phyloP scores from a whole-genome alignment of 2,797 vertebrate species.

The Dallia pectoralis region DNA sequence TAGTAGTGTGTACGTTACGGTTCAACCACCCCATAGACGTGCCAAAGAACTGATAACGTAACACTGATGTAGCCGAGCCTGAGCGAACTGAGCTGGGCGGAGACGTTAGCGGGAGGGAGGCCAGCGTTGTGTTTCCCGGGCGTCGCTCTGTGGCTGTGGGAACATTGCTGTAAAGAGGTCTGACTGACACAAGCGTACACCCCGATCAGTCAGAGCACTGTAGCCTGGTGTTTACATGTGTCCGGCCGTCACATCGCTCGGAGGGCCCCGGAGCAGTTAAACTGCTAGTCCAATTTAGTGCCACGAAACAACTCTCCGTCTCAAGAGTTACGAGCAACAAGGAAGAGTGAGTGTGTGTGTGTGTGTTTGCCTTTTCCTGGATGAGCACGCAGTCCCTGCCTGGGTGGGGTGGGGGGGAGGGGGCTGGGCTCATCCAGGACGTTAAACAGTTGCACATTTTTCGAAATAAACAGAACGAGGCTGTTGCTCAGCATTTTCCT shows the following conservation, averaged over 20 bases:
- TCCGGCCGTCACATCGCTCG: constrained; percentile 49
- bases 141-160: constrained; percentile 60
- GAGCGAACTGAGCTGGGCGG: neutral
- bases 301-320: constrained; percentile 62
- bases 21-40: too few relatives aligned
- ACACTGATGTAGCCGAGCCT: too few relatives aligned
- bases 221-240: constrained; percentile 65
- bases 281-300: constrained; percentile 61
- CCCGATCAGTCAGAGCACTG: constrained; percentile 67
- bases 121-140: constrained; percentile 56
- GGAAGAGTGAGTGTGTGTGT: constrained; percentile 45
- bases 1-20: too few relatives aligned
- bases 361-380: constrained; percentile 43
- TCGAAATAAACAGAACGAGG: constrained; percentile 40
- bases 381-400: constrained; percentile 46
- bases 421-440: constrained; percentile 58
- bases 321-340: constrained; percentile 27
- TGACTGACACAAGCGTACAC: constrained; percentile 64
- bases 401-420: constrained; percentile 34
- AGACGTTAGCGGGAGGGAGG: constrained; percentile 38
- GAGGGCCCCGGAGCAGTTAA: constrained; percentile 49
- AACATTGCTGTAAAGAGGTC: constrained; percentile 55
- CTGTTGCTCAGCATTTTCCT: constrained; percentile 34
- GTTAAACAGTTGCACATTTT: constrained; percentile 66
- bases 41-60: too few relatives aligned